phyloP scores from a whole-genome alignment of 2,888 invertebrate species.

The Troides oblongomaculatus region DNA sequence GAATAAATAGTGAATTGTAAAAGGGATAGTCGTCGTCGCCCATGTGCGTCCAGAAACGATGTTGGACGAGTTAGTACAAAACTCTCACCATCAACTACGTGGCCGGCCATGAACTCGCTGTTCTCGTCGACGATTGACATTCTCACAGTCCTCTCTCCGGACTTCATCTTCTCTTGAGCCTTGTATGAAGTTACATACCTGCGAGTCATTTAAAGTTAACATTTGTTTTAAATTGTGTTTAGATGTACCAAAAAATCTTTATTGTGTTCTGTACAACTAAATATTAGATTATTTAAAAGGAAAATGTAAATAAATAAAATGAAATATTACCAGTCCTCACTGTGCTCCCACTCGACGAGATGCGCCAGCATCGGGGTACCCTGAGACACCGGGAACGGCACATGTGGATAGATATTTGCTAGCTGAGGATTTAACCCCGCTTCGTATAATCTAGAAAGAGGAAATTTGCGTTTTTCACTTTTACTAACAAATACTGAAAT shows the following conservation, averaged over 20 bases:
- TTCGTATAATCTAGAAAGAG: slow-evolving; percentile 83
- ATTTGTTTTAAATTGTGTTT: no score
- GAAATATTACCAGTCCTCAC: slow-evolving; percentile 82
- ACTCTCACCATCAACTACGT: slow-evolving; percentile 88
- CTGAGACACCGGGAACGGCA: slow-evolving; percentile 90
- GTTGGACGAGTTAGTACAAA: no score
- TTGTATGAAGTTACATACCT: slow-evolving; percentile 85
- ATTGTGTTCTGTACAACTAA: no score
- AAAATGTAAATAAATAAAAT: no score
- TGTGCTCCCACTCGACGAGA: slow-evolving; percentile 93
- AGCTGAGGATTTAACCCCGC: slow-evolving; percentile 87
- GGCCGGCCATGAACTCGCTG: slow-evolving; percentile 87
- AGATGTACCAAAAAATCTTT: no score
- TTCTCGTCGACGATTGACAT: slow-evolving; percentile 83
- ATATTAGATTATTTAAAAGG: no score
- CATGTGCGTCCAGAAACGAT: no score
- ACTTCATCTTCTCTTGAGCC: slow-evolving; percentile 83
- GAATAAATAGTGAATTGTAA: no score
- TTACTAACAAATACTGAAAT: no score
- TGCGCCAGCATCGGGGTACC: slow-evolving; percentile 92
- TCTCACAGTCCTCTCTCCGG: slow-evolving; percentile 82
- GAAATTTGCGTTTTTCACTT: no score
- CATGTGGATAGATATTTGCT: slow-evolving; percentile 86
- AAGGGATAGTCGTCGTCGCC: no score
- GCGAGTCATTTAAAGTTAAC: slow-evolving; percentile 1